Evolutionary conservation across 2,113 vertebrate species (phyloP), one percentile per base, ranked within the genome.

Genomic region (Onychostruthus taczanowskii): DNA sequence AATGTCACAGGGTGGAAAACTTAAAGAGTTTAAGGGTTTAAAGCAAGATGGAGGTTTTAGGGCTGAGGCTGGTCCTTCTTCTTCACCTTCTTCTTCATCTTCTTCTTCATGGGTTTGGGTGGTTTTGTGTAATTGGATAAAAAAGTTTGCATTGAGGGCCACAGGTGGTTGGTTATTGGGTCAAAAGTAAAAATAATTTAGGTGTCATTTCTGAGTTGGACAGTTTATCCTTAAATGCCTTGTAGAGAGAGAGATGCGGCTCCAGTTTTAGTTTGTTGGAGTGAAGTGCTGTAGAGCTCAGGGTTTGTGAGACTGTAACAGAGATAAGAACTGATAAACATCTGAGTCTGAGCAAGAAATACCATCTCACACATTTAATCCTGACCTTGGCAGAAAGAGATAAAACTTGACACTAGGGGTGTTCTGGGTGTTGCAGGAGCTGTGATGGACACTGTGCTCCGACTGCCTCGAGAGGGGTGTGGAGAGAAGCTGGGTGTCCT

Each of bases 401-500:
- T 1, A 24, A 11, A 59, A 35, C 56, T 59, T 2, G 1, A 16
- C n/a, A 35, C 64, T n/a, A 4, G 5, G 4, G 1, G 15, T 0
- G 2, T 10, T 46, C 14, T 1, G 8, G 0, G 7, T 16, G 58
- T 9, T 13, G 4, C 0, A 7, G 62, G 61, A 67, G 41, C 9
- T 16, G 6, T 5, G 44, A 1, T 7, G 10, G 47, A 2, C 6
- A 1, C 46, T 0, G 1, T 14, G 11, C 41, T 22, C 20, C 1
- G 30, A 3, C 9, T 11, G 62, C 1, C 52, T 37, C 1, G 4
- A 13, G 58, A 21, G 13, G 3, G 35, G 2, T 11, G 19, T 10
- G 27, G 31, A 22, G 56, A 59, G 41, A 5, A 64, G 9, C 5
- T 17, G 30, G 31, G 23, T 4, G 13, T 59, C 15, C 27, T 14